Conservation (phyloP, 2,113 vertebrate species). For the Romanogobio albipinnatus region DNA sequence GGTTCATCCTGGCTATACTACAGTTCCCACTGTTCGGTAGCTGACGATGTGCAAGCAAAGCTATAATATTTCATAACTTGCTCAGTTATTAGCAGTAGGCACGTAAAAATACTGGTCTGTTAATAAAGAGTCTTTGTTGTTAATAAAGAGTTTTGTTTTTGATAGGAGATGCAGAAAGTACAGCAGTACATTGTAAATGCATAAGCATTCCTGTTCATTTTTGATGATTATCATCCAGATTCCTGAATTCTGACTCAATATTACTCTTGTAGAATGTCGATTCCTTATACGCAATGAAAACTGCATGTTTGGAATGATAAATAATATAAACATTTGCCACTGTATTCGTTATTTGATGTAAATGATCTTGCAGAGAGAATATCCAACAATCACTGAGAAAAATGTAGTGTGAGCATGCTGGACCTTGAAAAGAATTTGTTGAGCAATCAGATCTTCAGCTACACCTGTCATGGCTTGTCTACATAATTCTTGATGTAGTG, state of each 20-base stretch:
- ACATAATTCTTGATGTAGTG: background rate
- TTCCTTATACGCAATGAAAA: no score
- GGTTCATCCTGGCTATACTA: background rate
- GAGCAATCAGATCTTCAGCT: background rate
- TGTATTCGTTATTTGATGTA: background rate
- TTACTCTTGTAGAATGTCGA: no score
- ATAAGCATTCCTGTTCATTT: background rate
- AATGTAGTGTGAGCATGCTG: slow-evolving; percentile 10
- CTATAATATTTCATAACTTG: background rate
- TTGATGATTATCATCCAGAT: no score
- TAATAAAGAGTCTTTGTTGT: background rate
- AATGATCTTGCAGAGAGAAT: background rate
- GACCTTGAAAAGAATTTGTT: slow-evolving; percentile 8
- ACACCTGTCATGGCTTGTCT: slow-evolving; percentile 27
- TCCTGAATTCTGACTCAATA: no score
- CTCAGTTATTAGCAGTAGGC: background rate
- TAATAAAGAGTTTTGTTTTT: background rate
- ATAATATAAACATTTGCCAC: background rate
- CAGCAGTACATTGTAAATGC: background rate
- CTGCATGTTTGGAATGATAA: background rate
- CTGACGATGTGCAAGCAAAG: background rate
- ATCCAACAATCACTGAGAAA: background rate
- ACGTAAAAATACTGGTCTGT: background rate
- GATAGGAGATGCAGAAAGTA: background rate
- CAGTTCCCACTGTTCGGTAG: background rate